These are phyloP conservation scores for Prinia subflava DNA, from an alignment of 2,113 vertebrate genomes.

Conservation along the genomic window DNA sequence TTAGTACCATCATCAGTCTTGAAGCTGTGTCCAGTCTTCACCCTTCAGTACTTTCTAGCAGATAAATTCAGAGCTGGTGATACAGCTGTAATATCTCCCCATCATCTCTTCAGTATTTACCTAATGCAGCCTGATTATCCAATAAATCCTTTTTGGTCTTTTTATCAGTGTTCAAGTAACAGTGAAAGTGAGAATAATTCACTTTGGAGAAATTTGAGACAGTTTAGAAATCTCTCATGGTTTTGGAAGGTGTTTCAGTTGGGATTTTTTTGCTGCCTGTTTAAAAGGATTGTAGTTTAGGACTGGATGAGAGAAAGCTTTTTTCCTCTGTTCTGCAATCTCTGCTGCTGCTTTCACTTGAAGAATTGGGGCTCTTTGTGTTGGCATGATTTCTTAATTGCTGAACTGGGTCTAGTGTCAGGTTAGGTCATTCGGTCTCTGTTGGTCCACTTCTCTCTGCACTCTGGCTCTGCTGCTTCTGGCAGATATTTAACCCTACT, in stretches of 20 bases:
- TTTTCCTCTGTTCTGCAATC: background rate
- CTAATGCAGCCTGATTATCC: background rate
- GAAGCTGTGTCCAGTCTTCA: background rate
- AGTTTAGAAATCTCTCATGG: background rate
- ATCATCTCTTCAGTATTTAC: background rate
- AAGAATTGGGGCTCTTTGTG: background rate
- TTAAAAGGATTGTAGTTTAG: background rate
- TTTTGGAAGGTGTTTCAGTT: background rate
- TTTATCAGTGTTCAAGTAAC: background rate
- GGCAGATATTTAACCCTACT: background rate
- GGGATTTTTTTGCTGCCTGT: background rate
- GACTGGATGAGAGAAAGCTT: background rate
- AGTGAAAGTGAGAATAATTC: background rate
- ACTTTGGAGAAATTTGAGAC: background rate
- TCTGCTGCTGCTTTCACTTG: background rate
- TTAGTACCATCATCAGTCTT: background rate
- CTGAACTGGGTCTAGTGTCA: background rate
- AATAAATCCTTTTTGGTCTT: background rate
- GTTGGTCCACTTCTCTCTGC: background rate
- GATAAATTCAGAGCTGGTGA: background rate
- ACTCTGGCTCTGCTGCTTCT: background rate
- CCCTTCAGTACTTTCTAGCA: background rate
- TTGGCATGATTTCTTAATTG: background rate
- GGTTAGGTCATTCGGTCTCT: background rate
- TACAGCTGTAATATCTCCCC: background rate